A percentile compares a stretch with the other conserved stretches of the same genome.
Conservation (phyloP, 2,797 vertebrate genomes). For the Arctocebus calabarensis region DNA sequence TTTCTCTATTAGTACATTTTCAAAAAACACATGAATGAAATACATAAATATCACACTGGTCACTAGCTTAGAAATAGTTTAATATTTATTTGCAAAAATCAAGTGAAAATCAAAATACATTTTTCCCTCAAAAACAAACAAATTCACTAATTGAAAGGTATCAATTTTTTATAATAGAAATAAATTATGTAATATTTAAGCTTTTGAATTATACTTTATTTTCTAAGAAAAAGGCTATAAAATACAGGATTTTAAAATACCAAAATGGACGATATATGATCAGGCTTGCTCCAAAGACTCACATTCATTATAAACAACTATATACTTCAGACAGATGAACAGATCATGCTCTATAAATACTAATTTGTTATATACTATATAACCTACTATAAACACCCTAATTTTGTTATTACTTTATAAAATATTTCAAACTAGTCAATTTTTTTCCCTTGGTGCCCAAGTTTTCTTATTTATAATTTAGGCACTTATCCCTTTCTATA, state of each 20-base stretch:
- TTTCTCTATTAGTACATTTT: too few relatives aligned
- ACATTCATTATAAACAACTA: background rate
- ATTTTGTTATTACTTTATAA: constrained; percentile 47
- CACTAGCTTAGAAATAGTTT: constrained; percentile 32
- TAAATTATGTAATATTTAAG: constrained; percentile 58
- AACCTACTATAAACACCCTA: background rate
- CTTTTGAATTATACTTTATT: constrained; percentile 76
- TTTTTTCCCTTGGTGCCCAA: background rate
- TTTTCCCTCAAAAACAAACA: constrained; percentile 30
- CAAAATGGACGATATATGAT: constrained; percentile 14
- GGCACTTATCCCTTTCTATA: background rate
- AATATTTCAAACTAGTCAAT: background rate
- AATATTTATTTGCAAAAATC: constrained; percentile 59
- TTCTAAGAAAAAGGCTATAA: constrained; percentile 58
- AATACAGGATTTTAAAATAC: background rate
- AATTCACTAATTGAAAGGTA: constrained; percentile 27
- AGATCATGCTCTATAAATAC: background rate
- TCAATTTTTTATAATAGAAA: constrained; percentile 59
- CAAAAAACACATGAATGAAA: too few relatives aligned
- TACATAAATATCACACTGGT: too few relatives aligned
- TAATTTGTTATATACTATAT: background rate
- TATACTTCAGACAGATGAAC: constrained; percentile 36
- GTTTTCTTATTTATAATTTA: constrained; percentile 52
- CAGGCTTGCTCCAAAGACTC: constrained; percentile 8
- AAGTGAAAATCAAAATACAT: constrained; percentile 43